These are phyloP conservation scores for Periophthalmodon schlosseri DNA, from an alignment of 2,113 vertebrate genomes.

Conservation along the genomic window DNA sequence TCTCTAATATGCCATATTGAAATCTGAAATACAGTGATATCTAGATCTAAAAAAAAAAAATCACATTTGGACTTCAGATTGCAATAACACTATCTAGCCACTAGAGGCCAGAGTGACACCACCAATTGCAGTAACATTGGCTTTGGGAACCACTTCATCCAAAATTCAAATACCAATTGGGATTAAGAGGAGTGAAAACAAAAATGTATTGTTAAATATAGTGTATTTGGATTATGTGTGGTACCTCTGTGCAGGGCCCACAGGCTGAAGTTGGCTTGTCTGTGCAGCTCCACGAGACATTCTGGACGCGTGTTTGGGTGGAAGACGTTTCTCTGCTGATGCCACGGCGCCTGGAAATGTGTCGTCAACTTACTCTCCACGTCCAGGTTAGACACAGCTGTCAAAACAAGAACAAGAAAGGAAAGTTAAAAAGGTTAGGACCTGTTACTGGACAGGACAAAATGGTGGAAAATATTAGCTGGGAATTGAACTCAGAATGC, in stretches of 20 bases:
- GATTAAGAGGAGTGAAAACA: neutral
- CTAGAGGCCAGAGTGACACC: constrained; percentile 51
- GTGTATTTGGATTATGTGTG: constrained; percentile 6
- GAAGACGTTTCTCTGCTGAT: constrained; percentile 90
- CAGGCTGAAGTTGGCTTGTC: constrained; percentile 85
- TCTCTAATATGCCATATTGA: no score
- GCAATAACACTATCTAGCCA: constrained; percentile 27
- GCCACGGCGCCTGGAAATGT: constrained; percentile 88
- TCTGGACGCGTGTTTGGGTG: constrained; percentile 85
- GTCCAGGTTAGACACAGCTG: constrained; percentile 95
- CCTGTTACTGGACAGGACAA: neutral
- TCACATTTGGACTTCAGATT: neutral
- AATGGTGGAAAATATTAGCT: no score
- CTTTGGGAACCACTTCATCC: neutral
- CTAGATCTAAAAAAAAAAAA: no score
- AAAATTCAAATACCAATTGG: neutral
- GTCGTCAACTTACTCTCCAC: constrained; percentile 90
- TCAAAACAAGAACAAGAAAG: constrained; percentile 17
- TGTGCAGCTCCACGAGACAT: constrained; percentile 91
- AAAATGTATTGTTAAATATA: neutral
- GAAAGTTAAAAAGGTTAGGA: neutral
- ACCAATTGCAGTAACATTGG: neutral
- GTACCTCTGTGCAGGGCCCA: constrained; percentile 85
- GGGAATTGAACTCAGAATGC: no score
- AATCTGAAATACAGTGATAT: no score